A percentile compares a stretch with the other conserved stretches of the same genome.
Evolutionary conservation across 2,888 invertebrate species (phyloP).

Genomic region (Uloborus plumipes): DNA sequence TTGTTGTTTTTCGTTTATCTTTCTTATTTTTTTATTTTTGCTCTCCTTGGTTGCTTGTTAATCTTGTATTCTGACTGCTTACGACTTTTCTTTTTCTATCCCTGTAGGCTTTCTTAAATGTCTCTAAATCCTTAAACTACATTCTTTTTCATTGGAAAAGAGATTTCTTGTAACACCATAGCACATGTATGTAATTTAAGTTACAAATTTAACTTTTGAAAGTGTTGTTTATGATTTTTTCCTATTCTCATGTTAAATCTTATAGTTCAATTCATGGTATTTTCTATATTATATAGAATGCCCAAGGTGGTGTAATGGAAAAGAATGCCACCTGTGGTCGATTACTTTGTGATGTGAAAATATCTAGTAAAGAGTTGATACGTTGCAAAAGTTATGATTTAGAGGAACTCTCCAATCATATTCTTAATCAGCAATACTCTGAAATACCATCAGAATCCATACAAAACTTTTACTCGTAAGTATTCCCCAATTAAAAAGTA

Average conservation of each 20-base stretch:
- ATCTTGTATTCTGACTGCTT: too few relatives aligned
- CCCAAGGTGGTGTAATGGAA: constrained; percentile 68
- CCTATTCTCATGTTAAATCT: too few relatives aligned
- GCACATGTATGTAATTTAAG: too few relatives aligned
- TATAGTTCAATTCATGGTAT: neutral
- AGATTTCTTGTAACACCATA: too few relatives aligned
- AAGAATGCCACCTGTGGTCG: constrained; percentile 78
- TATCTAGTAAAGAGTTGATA: constrained; percentile 94
- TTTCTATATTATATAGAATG: constrained; percentile 35
- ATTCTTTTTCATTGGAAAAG: too few relatives aligned
- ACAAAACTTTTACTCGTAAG: constrained; percentile 70
- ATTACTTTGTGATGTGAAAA: constrained; percentile 89
- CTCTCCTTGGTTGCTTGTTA: neutral
- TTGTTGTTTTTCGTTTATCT: too few relatives aligned
- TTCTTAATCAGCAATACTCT: constrained; percentile 70
- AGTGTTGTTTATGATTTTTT: neutral
- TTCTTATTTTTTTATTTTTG: too few relatives aligned
- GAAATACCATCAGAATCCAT: constrained; percentile 70
- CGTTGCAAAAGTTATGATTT: constrained; percentile 93
- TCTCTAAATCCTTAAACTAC: too few relatives aligned
- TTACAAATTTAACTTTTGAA: neutral
- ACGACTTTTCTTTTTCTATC: neutral
- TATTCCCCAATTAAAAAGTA: neutral
- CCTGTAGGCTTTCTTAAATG: neutral
- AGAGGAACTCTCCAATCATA: constrained; percentile 74